Evolutionary conservation across 2,888 invertebrate genomes (phyloP).

Genomic region (Caenorhabditis angaria): DNA sequence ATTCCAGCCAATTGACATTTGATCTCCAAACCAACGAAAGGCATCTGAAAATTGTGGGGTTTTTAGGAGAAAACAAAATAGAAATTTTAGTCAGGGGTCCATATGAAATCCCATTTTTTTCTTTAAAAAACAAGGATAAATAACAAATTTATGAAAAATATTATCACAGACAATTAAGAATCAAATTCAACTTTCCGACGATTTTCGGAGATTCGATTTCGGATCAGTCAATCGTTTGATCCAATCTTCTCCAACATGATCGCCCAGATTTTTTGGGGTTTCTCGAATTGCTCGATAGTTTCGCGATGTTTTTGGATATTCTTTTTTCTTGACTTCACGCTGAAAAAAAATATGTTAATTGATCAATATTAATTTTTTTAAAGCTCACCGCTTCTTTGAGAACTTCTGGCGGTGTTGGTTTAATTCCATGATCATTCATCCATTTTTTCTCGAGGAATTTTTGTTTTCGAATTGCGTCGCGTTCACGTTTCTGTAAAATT

Average conservation of each 20-base stretch:
- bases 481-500: slow-evolving; percentile 10
- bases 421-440: neutral
- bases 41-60: slow-evolving; percentile 38
- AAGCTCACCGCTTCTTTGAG: neutral
- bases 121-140: neutral
- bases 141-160: neutral
- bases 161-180: too few relatives aligned
- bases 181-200: neutral
- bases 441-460: slow-evolving; percentile 23
- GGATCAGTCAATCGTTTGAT: slow-evolving; percentile 31
- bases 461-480: slow-evolving; percentile 19
- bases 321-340: slow-evolving; percentile 11
- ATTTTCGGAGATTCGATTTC: slow-evolving; percentile 17
- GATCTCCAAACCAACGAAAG: slow-evolving; percentile 58
- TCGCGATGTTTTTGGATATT: neutral
- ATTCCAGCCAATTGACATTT: slow-evolving; percentile 58
- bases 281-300: slow-evolving; percentile 5
- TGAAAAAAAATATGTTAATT: neutral
- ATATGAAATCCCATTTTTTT: neutral
- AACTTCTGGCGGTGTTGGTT: neutral
- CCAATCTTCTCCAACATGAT: slow-evolving; percentile 38
- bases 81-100: too few relatives aligned
- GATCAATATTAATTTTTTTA: too few relatives aligned
- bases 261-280: slow-evolving; percentile 15
- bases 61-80: neutral